phyloP scores from a whole-genome alignment of 2,888 invertebrate genomes.

The Pyrrhosoma nymphula region DNA sequence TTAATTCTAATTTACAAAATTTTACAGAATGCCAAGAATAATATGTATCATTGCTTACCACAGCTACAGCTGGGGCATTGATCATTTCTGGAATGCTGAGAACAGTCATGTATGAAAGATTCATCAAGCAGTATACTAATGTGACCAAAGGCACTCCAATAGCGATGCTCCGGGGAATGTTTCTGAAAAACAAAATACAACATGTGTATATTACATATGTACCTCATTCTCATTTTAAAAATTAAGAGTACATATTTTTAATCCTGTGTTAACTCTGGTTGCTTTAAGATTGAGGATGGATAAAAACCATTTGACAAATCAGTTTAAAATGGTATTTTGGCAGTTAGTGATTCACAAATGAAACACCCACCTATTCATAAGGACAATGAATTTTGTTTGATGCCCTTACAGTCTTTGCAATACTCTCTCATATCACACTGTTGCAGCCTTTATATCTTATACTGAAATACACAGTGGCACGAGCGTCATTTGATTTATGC shows the following conservation, averaged over 20 bases:
- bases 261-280: background rate
- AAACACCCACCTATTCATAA: background rate
- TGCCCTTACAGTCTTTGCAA: background rate
- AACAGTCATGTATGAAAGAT: constrained; percentile 92
- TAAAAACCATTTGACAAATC: background rate
- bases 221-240: background rate
- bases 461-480: no score
- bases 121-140: constrained; percentile 89
- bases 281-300: background rate
- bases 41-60: constrained; percentile 78
- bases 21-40: no score
- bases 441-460: no score
- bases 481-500: no score
- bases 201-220: background rate
- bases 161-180: constrained; percentile 88
- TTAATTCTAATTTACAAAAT: no score
- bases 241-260: background rate
- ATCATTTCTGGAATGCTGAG: constrained; percentile 87
- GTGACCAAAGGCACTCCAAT: constrained; percentile 92
- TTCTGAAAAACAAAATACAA: constrained; percentile 79
- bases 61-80: constrained; percentile 88
- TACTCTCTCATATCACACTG: background rate
- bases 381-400: background rate
- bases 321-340: background rate
- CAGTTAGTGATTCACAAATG: background rate